Evolutionary conservation across 2,113 vertebrate species (phyloP), one percentile per base, ranked within the genome.

Genomic region (Plecotus auritus): DNA sequence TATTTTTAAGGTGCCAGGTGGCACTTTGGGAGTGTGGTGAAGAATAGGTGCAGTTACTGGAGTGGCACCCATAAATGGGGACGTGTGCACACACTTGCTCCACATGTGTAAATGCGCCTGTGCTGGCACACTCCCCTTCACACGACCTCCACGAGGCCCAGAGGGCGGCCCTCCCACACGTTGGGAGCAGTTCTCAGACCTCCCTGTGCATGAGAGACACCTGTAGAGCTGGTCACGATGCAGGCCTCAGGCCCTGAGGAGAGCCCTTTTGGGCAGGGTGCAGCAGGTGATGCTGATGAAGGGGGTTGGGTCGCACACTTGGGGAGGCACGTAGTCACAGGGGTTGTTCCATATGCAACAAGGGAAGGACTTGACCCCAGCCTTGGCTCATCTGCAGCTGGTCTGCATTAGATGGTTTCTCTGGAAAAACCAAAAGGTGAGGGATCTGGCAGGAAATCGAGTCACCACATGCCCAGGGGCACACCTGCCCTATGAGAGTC

Each of bases 221-320:
- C 2, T 0, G 51, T 59, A 72, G n/a, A 87, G 13, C 26, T 64
- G 67, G 17, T 59, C 37, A 14, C 72, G 47, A 1, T 4, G 32
- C 0, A 3, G 22, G 56, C 7, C 73, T 45, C 35, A 81, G 66
- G 10, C 5, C 18, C 54, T 4, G 1, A 0, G 3, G 51, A 45
- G 78, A n/a, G 8, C 42, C 54, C 18, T 9, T 1, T 0, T 0
- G n/a, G 69, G 32, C 59, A 3, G 3, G 3, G 7, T 3, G 14
- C 42, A 30, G 32, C 30, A 51, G 81, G 80, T 14, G 10, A 59
- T n/a, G 61, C 30, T 11, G 42, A 35, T 35, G 67, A 30, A 74
- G 77, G 14, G 37, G 37, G 72, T 35, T 7, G 28, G 45, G 37
- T 1, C 2, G 5, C 30, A 30, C 17, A 5, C 17, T 54, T 12